phyloP scores from a whole-genome alignment of 2,113 vertebrate genomes.

The Xerus inauris region DNA sequence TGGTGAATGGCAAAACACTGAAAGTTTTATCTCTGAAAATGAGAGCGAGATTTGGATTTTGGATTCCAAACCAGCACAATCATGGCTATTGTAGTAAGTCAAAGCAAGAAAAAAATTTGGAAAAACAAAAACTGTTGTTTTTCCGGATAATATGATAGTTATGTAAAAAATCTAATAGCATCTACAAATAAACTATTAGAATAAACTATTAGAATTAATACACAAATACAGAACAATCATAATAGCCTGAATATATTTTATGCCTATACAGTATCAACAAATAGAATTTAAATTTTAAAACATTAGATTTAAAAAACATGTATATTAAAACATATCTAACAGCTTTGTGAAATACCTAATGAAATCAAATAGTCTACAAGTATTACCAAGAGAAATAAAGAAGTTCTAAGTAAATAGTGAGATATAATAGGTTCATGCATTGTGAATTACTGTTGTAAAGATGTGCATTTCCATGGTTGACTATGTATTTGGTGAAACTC shows the following conservation, averaged over 20 bases:
- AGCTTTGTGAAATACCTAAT: too few species aligned
- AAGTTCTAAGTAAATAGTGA: too few species aligned
- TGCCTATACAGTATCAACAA: neutral
- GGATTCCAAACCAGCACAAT: neutral
- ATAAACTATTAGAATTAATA: neutral
- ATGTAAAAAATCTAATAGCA: neutral
- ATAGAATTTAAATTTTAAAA: neutral
- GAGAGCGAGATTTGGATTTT: neutral
- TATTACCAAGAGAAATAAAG: too few species aligned
- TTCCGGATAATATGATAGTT: neutral
- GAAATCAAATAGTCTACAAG: too few species aligned
- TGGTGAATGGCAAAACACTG: neutral
- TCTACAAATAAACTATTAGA: neutral
- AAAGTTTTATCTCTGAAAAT: slow-evolving; percentile 14
- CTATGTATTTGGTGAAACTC: neutral
- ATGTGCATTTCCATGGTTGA: too few species aligned
- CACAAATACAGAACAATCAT: neutral
- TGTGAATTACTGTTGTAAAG: too few species aligned
- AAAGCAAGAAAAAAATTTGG: neutral
- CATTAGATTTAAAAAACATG: neutral
- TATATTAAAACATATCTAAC: neutral
- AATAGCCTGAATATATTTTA: neutral
- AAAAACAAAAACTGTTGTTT: too few species aligned
- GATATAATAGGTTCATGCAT: too few species aligned
- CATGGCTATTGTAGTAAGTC: neutral